Evolutionary conservation across 2,797 vertebrate species (phyloP).

Genomic region (Rhinichthys osculus): DNA sequence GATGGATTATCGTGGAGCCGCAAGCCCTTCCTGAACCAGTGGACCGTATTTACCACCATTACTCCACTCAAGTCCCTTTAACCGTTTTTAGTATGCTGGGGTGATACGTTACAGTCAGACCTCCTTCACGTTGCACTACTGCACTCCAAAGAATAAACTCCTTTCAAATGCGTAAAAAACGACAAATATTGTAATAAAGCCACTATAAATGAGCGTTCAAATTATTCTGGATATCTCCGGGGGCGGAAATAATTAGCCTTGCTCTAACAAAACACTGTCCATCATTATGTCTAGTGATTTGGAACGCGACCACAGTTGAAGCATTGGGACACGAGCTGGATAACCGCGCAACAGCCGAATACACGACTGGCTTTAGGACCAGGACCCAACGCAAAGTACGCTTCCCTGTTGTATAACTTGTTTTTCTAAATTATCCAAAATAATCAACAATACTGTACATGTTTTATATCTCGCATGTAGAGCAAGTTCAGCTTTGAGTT

Average conservation of each 20-base stretch:
- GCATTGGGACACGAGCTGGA: conserved; percentile 70
- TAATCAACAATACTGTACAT: background rate
- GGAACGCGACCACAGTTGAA: conserved; percentile 61
- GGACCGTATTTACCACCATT: conserved; percentile 93
- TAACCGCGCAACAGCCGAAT: conserved; percentile 31
- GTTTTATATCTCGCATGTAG: background rate
- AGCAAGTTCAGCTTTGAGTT: background rate
- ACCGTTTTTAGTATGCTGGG: conserved; percentile 29
- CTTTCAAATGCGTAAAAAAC: conserved; percentile 11
- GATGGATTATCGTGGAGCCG: conserved; percentile 96
- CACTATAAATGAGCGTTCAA: background rate
- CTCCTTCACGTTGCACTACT: background rate
- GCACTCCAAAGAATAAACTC: background rate
- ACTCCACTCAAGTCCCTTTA: conserved; percentile 73
- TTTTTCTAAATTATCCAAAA: conserved; percentile 67
- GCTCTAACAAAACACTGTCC: conserved; percentile 80
- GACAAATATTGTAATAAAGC: background rate
- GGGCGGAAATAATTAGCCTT: conserved; percentile 69
- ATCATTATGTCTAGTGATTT: conserved; percentile 70
- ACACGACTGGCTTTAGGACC: conserved; percentile 75
- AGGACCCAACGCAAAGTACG: background rate
- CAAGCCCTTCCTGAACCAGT: conserved; percentile 98
- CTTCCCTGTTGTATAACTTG: conserved; percentile 82
- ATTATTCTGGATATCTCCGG: background rate
- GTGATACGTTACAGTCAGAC: background rate